Evolutionary conservation across 1,140 invertebrate genomes (phyloP).

Genomic region (Drosophila neocordata): DNA sequence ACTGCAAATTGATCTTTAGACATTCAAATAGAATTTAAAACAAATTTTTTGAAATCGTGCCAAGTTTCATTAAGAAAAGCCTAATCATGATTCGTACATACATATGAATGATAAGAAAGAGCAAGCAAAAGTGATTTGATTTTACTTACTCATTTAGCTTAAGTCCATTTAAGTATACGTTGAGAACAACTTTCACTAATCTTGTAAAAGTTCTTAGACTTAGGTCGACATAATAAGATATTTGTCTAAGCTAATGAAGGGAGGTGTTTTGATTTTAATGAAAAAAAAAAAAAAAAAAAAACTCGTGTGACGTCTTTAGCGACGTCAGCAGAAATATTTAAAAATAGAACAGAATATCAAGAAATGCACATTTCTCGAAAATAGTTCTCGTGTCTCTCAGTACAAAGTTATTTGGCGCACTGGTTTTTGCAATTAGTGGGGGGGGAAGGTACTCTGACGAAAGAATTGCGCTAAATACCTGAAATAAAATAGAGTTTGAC

Average conservation of each 20-base stretch:
- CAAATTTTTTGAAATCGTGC: background rate
- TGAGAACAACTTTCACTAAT: no score
- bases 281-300: background rate
- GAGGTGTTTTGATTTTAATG: background rate
- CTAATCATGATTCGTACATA: background rate
- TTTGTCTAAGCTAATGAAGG: background rate
- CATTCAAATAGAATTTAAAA: background rate
- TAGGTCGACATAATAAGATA: background rate
- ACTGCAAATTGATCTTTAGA: background rate
- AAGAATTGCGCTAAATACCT: constrained; percentile 70
- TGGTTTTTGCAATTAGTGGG: constrained; percentile 59
- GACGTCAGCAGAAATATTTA: constrained; percentile 20
- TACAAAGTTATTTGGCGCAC: constrained; percentile 67
- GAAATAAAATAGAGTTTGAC: constrained; percentile 48
- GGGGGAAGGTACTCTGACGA: constrained; percentile 42
- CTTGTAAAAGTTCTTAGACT: no score
- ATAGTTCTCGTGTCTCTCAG: constrained; percentile 22
- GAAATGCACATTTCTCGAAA: constrained; percentile 52
- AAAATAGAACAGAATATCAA: constrained; percentile 37
- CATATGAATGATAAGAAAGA: background rate
- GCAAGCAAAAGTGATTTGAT: background rate
- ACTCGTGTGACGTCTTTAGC: constrained; percentile 3
- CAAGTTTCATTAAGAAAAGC: background rate
- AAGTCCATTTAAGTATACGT: no score
- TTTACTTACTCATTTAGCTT: no score